Conservation (phyloP, 1,140 invertebrate species). For the Cotesia chilonis region DNA sequence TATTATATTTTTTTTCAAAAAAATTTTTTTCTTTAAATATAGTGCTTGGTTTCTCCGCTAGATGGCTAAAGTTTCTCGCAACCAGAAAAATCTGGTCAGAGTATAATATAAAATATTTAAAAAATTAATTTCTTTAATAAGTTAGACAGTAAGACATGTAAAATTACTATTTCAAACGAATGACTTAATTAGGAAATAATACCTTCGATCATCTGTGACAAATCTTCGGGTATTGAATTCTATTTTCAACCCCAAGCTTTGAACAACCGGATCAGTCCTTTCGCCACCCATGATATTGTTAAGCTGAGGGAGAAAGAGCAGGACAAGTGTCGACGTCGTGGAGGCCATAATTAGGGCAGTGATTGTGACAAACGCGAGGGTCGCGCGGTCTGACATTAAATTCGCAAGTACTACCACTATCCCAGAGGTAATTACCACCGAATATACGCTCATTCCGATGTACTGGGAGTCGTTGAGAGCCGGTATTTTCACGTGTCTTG, state of each 20-base stretch:
- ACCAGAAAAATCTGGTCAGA: too few relatives aligned
- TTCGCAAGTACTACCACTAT: slow-evolving; percentile 87
- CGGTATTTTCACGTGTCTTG: slow-evolving; percentile 92
- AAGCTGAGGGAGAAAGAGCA: slow-evolving; percentile 88
- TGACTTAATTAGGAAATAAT: slow-evolving; percentile 8
- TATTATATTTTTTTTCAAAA: too few relatives aligned
- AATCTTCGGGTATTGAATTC: slow-evolving; percentile 87
- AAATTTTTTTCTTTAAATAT: too few relatives aligned
- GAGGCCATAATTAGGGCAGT: slow-evolving; percentile 84
- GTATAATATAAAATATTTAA: too few relatives aligned
- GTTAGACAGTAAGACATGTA: too few relatives aligned
- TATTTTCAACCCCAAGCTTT: slow-evolving; percentile 86
- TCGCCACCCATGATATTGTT: slow-evolving; percentile 72
- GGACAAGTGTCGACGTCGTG: slow-evolving; percentile 84
- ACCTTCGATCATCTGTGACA: slow-evolving; percentile 74
- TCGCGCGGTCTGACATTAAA: slow-evolving; percentile 84
- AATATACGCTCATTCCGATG: slow-evolving; percentile 93
- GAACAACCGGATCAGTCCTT: slow-evolving; percentile 81
- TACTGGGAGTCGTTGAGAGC: slow-evolving; percentile 97
- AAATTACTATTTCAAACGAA: too few relatives aligned
- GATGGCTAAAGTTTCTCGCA: too few relatives aligned
- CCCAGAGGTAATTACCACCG: slow-evolving; percentile 86
- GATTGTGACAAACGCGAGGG: slow-evolving; percentile 84
- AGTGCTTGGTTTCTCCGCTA: too few relatives aligned
- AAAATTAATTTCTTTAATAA: too few relatives aligned